Percentiles rank a stretch among this genome's conserved stretches.
These are phyloP conservation scores for Tethya wilhelma DNA, from an alignment of 37 sponge, comb jelly and placozoan genomes.

Conservation along the genomic window DNA sequence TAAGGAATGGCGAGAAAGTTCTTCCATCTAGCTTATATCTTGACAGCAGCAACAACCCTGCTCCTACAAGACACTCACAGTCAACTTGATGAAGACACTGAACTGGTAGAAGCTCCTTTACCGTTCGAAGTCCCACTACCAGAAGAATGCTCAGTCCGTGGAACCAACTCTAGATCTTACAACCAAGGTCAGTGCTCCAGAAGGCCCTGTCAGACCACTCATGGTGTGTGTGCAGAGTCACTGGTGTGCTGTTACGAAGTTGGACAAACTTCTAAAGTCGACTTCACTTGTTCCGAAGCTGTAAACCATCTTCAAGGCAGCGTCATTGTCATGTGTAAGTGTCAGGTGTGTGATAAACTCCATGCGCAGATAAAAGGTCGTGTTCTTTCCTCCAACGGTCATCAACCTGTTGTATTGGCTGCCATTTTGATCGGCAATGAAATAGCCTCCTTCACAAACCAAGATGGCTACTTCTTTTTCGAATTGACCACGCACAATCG, in stretches of 20 bases:
- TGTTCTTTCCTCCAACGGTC: constrained; percentile 2
- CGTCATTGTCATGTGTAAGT: constrained; percentile 11
- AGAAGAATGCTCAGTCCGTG: constrained; percentile 12
- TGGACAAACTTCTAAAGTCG: constrained; percentile 6
- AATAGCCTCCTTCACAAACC: constrained; percentile 21
- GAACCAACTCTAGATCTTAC: constrained; percentile 6
- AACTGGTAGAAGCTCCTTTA: constrained; percentile 11
- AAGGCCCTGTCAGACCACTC: constrained; percentile 2
- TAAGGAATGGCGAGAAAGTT: too few relatives aligned
- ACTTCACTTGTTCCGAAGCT: constrained; percentile 17
- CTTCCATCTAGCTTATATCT: too few relatives aligned
- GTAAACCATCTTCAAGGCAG: background rate
- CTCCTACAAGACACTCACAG: too few relatives aligned
- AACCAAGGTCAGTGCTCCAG: constrained; percentile 50
- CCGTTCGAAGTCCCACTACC: constrained; percentile 33
- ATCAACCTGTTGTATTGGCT: constrained; percentile 19
- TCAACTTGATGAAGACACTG: too few relatives aligned
- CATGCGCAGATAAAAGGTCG: constrained; percentile 7
- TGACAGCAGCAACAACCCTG: too few relatives aligned
- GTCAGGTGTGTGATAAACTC: constrained; percentile 22
- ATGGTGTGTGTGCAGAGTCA: constrained; percentile 6
- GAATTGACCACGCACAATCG: constrained; percentile 2
- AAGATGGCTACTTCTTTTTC: constrained; percentile 23
- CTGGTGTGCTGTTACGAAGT: constrained; percentile 30
- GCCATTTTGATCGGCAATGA: constrained; percentile 19